phyloP scores from a whole-genome alignment of 2,888 invertebrate genomes.

The Incurvaria masculella region DNA sequence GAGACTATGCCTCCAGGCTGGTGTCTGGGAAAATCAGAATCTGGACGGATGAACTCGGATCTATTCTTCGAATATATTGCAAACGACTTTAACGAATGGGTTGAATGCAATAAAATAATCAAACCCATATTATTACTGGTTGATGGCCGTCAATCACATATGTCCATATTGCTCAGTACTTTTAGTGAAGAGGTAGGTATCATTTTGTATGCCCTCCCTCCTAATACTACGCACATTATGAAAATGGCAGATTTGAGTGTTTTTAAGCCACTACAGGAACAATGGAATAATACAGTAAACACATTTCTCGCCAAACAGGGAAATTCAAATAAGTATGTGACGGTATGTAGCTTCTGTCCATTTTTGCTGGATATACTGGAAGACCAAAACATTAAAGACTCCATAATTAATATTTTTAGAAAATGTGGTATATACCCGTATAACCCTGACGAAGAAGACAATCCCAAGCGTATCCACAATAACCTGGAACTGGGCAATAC shows the following conservation, averaged over 20 bases:
- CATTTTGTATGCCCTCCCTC: conserved; percentile 11
- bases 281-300: conserved; percentile 14
- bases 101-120: conserved; percentile 13
- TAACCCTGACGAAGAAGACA: conserved; percentile 15
- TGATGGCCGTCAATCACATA: conserved; percentile 20
- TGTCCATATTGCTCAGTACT: conserved; percentile 14
- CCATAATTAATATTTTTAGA: conserved; percentile 16
- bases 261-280: conserved; percentile 16
- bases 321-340: conserved; percentile 16
- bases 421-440: conserved; percentile 18
- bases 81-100: conserved; percentile 19
- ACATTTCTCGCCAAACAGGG: conserved; percentile 13
- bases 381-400: conserved; percentile 8
- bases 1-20: conserved; percentile 17
- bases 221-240: conserved; percentile 13
- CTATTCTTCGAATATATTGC: conserved; percentile 21
- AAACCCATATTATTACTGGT: conserved; percentile 18
- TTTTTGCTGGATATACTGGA: conserved; percentile 12
- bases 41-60: conserved; percentile 17
- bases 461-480: conserved; percentile 11
- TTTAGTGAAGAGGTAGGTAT: conserved; percentile 10
- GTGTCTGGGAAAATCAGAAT: conserved; percentile 17
- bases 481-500: neutral
- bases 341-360: conserved; percentile 18
- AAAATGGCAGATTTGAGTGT: conserved; percentile 15